Base-by-base conservation (phyloP, 2,113 vertebrate species). In the Pholis gunnellus region DNA sequence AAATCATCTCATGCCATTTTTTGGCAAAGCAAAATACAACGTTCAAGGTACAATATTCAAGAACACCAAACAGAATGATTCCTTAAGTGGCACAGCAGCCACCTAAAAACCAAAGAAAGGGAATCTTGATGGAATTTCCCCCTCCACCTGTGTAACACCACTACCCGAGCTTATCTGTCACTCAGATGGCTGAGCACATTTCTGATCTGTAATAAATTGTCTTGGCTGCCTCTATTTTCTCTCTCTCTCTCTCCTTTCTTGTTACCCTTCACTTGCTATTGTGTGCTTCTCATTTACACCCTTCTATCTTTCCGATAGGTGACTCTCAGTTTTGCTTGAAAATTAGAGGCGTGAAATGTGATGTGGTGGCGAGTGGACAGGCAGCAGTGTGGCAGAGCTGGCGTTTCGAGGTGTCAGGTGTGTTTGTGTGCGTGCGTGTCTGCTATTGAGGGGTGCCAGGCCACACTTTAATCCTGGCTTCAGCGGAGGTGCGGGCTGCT, bases 401-500 rank as follows among this genome's bases (percentile, higher is more conserved):
- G 15, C 17, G 69, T 83, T 86, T 57, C 1, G 0, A 22, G 3
- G 79, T 79, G 63, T 75, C 44, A 2, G 20, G 31, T 38, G 52
- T 48, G 22, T 18, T 13, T 40, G 61, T 65, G 31, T 34, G 54
- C 57, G 31, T 88, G 86, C 78, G 0, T 73, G 69, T 63, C 38
- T 86, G 69, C 73, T 72, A 81, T 78, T 72, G 85, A 88, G n/a
- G 59, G 85, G 82, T 81, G 87, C 85, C 84, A 59, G 85, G 89
- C 88, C 88, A 81, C 81, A 59, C 89, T 92, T 87, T 92, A 88
- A 91, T 93, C 93, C 88, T 87, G 89, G 83, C 93, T 91, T 88
- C 70, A 67, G 91, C 59, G 25, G 83, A 88, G 91, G 85, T 91
- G 70, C 88, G 66, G 61, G 72, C 86, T 34, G 57, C 88, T 94